Evolutionary conservation across 2,797 vertebrate genomes (phyloP).

Genomic region (Pseudochirops cupreus): DNA sequence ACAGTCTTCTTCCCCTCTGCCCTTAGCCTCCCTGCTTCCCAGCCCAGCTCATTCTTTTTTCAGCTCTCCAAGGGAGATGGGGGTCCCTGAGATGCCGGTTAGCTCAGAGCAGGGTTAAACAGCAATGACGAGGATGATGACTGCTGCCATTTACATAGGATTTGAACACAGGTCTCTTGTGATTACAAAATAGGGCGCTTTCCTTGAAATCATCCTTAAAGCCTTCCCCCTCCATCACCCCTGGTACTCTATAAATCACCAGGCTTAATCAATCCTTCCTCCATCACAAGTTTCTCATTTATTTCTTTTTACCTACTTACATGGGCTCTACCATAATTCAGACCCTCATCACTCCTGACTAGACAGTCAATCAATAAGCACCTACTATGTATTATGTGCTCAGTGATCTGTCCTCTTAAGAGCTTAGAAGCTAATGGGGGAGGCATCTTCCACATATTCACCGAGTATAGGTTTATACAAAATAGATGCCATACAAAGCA

Average conservation of each 20-base stretch:
- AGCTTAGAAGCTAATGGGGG: background rate
- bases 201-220: background rate
- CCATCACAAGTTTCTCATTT: background rate
- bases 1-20: background rate
- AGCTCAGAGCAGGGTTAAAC: background rate
- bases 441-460: background rate
- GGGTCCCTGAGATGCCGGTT: background rate
- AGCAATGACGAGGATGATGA: background rate
- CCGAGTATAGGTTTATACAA: background rate
- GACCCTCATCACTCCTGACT: background rate
- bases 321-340: background rate
- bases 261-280: background rate
- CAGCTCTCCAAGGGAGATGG: background rate
- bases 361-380: background rate
- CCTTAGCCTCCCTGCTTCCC: background rate
- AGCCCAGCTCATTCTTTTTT: background rate
- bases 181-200: background rate
- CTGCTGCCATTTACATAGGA: background rate
- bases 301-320: background rate
- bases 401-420: background rate
- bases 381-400: background rate
- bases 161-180: background rate
- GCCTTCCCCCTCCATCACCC: background rate
- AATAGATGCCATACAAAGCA: background rate
- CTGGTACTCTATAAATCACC: background rate